Evolutionary conservation across 92 coral and sea anemone species (phyloP).

Genomic region (Epizoanthus stellaris): DNA sequence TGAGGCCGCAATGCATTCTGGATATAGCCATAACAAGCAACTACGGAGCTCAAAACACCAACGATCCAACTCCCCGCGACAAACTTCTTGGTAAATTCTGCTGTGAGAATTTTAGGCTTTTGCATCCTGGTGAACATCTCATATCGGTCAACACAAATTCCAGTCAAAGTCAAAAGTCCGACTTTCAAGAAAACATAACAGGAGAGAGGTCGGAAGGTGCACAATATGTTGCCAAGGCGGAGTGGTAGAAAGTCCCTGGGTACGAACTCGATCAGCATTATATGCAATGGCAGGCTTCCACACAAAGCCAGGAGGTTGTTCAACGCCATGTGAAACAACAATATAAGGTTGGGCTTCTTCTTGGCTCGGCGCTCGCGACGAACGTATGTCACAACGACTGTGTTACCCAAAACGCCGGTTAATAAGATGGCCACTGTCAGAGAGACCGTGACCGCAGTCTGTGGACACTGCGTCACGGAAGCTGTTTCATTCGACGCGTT

Average conservation of each 20-base stretch:
- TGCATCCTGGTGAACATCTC: conserved; percentile 30
- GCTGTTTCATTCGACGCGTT: conserved; percentile 13
- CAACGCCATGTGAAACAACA: conserved; percentile 38
- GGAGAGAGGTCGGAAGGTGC: conserved; percentile 9
- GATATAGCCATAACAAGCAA: conserved; percentile 18
- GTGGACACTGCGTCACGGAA: conserved; percentile 17
- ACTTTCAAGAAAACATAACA: conserved; percentile 32
- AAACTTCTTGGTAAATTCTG: conserved; percentile 25
- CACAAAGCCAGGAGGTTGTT: conserved; percentile 31
- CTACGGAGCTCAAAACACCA: neutral
- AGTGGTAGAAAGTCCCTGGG: neutral
- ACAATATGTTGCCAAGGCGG: conserved; percentile 4
- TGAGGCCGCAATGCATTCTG: conserved; percentile 27
- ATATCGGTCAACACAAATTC: conserved; percentile 32
- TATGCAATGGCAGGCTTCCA: conserved; percentile 22
- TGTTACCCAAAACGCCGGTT: conserved; percentile 14
- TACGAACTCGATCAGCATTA: neutral
- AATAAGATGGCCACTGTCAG: neutral
- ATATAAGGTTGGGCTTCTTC: conserved; percentile 18
- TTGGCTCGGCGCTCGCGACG: conserved; percentile 29
- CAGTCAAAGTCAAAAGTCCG: conserved; percentile 31
- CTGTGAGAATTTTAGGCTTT: conserved; percentile 14
- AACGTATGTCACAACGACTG: conserved; percentile 16
- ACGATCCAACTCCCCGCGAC: conserved; percentile 10
- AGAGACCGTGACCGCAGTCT: conserved; percentile 3